Evolutionary conservation across 2,888 invertebrate genomes (phyloP).

Genomic region (Gymnosoma rotundatum): DNA sequence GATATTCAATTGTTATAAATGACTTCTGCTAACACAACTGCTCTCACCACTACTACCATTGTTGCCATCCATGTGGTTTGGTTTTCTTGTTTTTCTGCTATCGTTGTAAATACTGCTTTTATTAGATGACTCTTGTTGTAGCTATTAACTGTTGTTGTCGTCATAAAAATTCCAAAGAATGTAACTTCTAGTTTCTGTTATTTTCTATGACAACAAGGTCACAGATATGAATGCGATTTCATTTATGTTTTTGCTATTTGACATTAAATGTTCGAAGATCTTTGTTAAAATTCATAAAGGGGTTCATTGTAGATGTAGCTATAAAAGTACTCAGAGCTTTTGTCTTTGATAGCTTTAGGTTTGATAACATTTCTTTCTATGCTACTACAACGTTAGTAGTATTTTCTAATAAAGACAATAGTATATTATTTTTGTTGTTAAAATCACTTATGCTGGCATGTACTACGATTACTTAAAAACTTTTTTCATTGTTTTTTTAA

Average conservation of each 20-base stretch:
- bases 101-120: constrained; percentile 13
- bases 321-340: background rate
- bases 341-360: background rate
- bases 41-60: too few relatives aligned
- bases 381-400: background rate
- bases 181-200: background rate
- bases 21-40: background rate
- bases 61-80: constrained; percentile 54
- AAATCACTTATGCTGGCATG: background rate
- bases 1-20: constrained; percentile 44
- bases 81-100: constrained; percentile 8
- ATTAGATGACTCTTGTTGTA: constrained; percentile 35
- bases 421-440: background rate
- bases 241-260: constrained; percentile 17
- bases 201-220: background rate
- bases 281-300: constrained; percentile 5
- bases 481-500: constrained; percentile 2
- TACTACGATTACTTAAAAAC: background rate
- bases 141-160: constrained; percentile 40
- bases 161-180: constrained; percentile 29
- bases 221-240: constrained; percentile 14
- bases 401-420: background rate
- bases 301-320: background rate
- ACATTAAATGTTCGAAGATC: constrained; percentile 3
- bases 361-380: background rate